phyloP scores from a whole-genome alignment of 2,888 invertebrate genomes.

The Melipona beecheii region DNA sequence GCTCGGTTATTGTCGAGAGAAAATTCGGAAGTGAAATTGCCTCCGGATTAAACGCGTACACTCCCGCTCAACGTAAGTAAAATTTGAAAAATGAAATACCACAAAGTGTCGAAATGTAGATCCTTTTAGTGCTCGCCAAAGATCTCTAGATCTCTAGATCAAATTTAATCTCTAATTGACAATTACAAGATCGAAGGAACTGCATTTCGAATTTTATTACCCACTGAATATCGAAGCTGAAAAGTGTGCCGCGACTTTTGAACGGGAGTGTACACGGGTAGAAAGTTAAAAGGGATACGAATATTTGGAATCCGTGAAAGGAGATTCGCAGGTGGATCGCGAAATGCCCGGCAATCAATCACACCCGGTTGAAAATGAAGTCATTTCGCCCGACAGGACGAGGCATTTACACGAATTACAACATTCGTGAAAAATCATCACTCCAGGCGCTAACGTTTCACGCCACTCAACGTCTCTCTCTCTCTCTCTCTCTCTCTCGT shows the following conservation, averaged over 20 bases:
- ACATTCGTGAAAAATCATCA: constrained; percentile 1
- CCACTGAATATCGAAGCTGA: no score
- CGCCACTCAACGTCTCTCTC: not conserved
- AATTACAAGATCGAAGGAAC: no score
- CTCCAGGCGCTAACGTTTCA: not conserved
- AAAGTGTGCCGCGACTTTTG: no score
- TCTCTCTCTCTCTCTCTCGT: no score
- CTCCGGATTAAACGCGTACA: not conserved
- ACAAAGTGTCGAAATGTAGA: no score
- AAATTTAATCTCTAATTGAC: no score
- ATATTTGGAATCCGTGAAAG: not conserved
- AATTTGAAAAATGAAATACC: no score
- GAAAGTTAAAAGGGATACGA: not conserved
- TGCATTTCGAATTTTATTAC: no score
- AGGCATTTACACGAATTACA: not conserved
- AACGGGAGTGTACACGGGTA: not conserved
- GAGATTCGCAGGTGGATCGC: not conserved
- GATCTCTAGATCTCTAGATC: no score
- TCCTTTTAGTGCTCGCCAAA: no score
- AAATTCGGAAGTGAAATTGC: not conserved
- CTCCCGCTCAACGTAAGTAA: no score
- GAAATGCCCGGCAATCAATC: not conserved
- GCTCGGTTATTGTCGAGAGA: not conserved
- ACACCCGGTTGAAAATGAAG: not conserved
- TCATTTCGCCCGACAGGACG: not conserved